Evolutionary conservation across 2,113 vertebrate genomes (phyloP), one percentile per base, ranked within the genome.

Genomic region (Castor canadensis): DNA sequence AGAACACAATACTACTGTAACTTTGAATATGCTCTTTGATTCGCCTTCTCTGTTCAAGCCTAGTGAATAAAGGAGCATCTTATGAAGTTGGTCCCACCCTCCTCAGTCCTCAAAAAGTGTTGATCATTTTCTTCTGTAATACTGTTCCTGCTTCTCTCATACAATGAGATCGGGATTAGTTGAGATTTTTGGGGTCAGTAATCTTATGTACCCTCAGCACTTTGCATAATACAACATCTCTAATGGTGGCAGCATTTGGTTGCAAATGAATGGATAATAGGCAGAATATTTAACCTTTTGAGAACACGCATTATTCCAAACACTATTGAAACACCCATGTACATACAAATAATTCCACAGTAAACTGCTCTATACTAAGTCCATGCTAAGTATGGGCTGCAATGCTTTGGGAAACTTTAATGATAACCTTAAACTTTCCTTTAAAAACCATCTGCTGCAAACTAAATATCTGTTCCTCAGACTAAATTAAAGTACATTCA

Each of bases 11-110:
- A 28, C 1, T 4, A 24, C 24, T 9, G 24, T 7, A 20, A 60
- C 56, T 60, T 7, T 12, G n/a, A 28, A 3, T 3, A 3, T 3
- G 19, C 8, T 13, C 40, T 12, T 16, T 3, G 17, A 12, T 3
- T 22, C 3, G 1, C 62, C 17, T 45, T 16, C 12, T 47, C n/a
- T 60, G 69, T 30, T 9, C 35, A 20, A 1, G 35, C 19, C 38
- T 19, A 30, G 15, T 30, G 52, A n/a, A 24, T 45, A 30, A 26
- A 13, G 28, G 43, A 52, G 22, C 19, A 35, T 2, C 6, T 49
- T 43, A 0, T 3, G 7, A 32, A 12, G 71, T 8, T 52, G 22
- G 15, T 62, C 45, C n/a, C 16, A n/a, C 22, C 16, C 19, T 45
- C 13, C 2, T 12, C 10, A 17, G 5, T 2, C 56, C 3, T 77